Evolutionary conservation across 2,888 invertebrate species (phyloP), one percentile per base, ranked within the genome.

Genomic region (Saturnia japonica): DNA sequence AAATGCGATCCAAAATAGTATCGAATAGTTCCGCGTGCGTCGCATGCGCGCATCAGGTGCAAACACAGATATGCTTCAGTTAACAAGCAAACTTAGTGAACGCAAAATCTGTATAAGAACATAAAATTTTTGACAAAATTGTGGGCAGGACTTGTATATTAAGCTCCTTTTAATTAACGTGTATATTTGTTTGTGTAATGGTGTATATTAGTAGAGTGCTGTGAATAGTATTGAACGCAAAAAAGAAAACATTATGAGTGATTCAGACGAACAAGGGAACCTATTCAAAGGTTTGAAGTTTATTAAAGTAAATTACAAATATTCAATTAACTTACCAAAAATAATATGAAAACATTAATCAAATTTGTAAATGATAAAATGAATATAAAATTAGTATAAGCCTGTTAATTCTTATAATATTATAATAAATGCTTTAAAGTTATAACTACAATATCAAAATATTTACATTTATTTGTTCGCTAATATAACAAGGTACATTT

Each of bases 1-100:
- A 88, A 88, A 91, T 90, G 85, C 85, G 85, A 84, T 86, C 88
- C 80, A 85, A 91, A 92, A 92, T 93, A 91, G 91, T 88, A 85
- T 76, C 78, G 81, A 79, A 78, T 85, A 89, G 91, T 93, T 93
- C 92, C 93, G 93, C 88, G 82, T 92, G 82, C 86, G 85, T 86
- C 82, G 84, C 84, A 76, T 78, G 82, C 83, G 80, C 82, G 82
- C 79, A 78, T 90, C 92, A 93, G 93, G 93, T 93, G 92, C 87
- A 86, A 91, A 88, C 84, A 82, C 78, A 80, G 77, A 75, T 80
- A 82, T 82, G 82, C 78, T 75, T 81, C 80, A 82, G 82, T 82
- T 76, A 77, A 77, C 68, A 78, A 77, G 77, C 81, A 77, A 77
- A 76, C 77, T 78, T 76, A 75, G 72, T 60, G 66, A 70, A 25